These are phyloP conservation scores for Calyptomena viridis DNA, from an alignment of 2,113 vertebrate species.

Conservation along the genomic window DNA sequence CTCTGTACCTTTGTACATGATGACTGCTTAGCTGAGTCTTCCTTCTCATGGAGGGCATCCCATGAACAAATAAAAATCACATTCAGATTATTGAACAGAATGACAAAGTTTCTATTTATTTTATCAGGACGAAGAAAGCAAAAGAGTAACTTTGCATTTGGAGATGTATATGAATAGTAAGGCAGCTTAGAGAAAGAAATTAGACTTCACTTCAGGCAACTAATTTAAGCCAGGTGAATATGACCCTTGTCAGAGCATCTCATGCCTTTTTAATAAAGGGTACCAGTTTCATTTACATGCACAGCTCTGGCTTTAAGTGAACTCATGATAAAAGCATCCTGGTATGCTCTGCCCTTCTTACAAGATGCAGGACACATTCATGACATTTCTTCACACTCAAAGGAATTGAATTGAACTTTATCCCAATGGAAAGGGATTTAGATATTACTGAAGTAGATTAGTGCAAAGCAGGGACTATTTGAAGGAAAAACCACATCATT, in stretches of 20 bases:
- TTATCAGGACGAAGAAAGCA: neutral
- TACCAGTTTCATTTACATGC: neutral
- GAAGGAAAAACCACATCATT: neutral
- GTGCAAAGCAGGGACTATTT: neutral
- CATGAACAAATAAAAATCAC: neutral
- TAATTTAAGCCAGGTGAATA: neutral
- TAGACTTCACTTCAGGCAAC: neutral
- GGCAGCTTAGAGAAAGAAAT: neutral
- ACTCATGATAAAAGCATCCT: neutral
- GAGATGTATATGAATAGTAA: neutral
- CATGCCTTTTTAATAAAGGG: neutral
- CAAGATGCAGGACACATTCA: neutral
- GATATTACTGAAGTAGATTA: neutral
- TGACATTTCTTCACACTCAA: neutral
- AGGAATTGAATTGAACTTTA: neutral
- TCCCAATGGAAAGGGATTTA: neutral
- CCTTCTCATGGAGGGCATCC: neutral
- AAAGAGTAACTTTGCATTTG: neutral
- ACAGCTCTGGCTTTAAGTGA: neutral
- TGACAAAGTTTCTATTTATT: neutral
- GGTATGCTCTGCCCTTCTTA: neutral
- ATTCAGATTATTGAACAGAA: neutral
- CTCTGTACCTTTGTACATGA: neutral
- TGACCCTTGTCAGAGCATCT: neutral
- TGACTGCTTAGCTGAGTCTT: neutral